Conservation (phyloP, 2,113 vertebrate genomes). For the Donacobius atricapilla region DNA sequence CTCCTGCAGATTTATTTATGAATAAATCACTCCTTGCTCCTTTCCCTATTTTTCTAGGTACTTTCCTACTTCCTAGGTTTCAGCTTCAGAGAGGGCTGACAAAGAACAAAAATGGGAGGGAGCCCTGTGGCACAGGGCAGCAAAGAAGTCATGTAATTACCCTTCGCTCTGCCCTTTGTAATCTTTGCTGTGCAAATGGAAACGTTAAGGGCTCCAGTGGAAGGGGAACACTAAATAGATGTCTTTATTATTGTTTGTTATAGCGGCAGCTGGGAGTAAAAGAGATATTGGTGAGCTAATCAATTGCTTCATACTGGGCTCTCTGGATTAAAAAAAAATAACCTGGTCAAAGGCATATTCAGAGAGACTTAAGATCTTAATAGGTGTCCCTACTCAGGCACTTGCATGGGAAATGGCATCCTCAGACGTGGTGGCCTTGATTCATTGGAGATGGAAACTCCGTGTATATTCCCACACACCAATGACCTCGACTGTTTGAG, state of each 20-base stretch:
- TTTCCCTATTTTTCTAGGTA: background rate
- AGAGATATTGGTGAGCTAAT: background rate
- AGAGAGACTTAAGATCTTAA: background rate
- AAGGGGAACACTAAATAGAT: background rate
- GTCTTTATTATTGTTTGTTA: background rate
- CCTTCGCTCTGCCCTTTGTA: background rate
- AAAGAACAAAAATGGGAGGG: background rate
- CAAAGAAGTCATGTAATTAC: background rate
- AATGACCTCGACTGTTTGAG: background rate
- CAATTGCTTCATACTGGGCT: background rate
- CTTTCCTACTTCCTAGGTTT: background rate
- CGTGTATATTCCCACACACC: background rate
- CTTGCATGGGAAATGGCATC: background rate
- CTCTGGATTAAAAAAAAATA: background rate
- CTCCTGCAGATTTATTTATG: background rate
- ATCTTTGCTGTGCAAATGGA: background rate
- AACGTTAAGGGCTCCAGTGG: background rate
- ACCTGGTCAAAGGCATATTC: background rate
- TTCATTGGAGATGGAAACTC: conserved; percentile 7
- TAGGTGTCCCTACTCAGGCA: background rate
- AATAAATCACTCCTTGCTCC: background rate
- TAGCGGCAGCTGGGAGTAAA: background rate
- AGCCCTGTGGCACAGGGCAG: background rate
- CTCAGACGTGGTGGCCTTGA: background rate
- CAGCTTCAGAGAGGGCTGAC: background rate